Evolutionary conservation across 2,113 vertebrate genomes (phyloP), one percentile per base, ranked within the genome.

Genomic region (Spermophilus dauricus): DNA sequence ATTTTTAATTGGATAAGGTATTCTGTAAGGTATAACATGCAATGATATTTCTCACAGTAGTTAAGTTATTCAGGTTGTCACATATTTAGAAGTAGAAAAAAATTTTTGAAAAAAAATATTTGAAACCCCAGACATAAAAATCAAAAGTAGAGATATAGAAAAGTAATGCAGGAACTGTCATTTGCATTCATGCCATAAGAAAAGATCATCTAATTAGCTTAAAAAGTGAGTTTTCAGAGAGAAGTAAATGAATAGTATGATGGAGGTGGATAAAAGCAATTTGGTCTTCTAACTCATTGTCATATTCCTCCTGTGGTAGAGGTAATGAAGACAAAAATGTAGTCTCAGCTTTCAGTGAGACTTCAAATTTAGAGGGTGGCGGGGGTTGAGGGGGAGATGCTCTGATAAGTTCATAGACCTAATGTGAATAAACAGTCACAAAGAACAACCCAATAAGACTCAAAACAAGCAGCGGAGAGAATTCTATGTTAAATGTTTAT

Each of bases 11-110:
- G 95, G 96, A 91, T 90, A 39, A 77, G 98, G 98, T 97, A 98
- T 98, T 97, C 99, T 99, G 98, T 56, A 98, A 98, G 82, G 91
- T 14, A 98, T 78, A 98, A 98, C 11, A 92, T 0, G 0, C 32
- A 96, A 88, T 51, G n/a, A 20, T 51, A 85, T 78, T 92, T 93
- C 28, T 91, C 32, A 76, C 4, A 69, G 82, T 37, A 65, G 20
- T 84, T 93, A 75, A 30, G 18, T 45, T 84, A 61, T 61, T 22
- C 56, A 63, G 39, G 24, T 82, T 72, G 16, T 63, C 42, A 58
- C 22, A 56, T 53, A 75, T 30, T 97, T 88, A 75, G 30, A 89
- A 89, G 34, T 84, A 67, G 45, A 24, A 32, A 93, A 42, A 9
- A 45, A 45, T 9, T 9, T 45, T 70, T 48, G 45, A 96, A 76